Conservation (phyloP, 2,888 invertebrate genomes). For the Drosophila pseudotalamancana region DNA sequence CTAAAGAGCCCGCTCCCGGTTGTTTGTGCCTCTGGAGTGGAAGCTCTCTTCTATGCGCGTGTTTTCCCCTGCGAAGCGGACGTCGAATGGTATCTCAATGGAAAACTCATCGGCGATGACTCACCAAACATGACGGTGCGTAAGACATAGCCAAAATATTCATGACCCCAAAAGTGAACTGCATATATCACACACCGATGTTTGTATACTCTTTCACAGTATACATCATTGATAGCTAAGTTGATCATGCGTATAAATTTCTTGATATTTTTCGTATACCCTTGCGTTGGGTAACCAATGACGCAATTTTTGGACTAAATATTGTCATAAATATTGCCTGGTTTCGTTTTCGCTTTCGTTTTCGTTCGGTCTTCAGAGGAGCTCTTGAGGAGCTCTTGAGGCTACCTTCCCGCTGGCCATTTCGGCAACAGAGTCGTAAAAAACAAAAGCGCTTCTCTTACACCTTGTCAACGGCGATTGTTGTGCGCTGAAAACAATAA, state of each 20-base stretch:
- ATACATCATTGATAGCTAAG: background rate
- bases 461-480: conserved; percentile 43
- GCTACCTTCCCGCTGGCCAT: conserved; percentile 32
- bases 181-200: conserved; percentile 6
- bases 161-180: conserved; percentile 1
- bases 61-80: conserved; percentile 84
- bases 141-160: conserved; percentile 22
- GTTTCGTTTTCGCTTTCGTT: too few species aligned
- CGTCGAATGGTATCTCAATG: conserved; percentile 85
- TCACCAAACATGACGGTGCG: conserved; percentile 83
- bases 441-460: conserved; percentile 51
- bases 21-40: conserved; percentile 84
- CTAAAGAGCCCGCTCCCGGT: conserved; percentile 86
- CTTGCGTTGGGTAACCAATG: conserved; percentile 1
- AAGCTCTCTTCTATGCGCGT: conserved; percentile 86
- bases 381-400: conserved; percentile 18
- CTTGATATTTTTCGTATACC: background rate
- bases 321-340: conserved; percentile 3
- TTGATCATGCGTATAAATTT: background rate
- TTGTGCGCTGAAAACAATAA: conserved; percentile 42
- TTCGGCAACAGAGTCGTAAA: conserved; percentile 7
- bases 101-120: conserved; percentile 81
- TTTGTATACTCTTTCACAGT: background rate
- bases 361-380: conserved; percentile 17
- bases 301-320: conserved; percentile 26